phyloP scores from a whole-genome alignment of 2,888 invertebrate species.

The Homarus gammarus region DNA sequence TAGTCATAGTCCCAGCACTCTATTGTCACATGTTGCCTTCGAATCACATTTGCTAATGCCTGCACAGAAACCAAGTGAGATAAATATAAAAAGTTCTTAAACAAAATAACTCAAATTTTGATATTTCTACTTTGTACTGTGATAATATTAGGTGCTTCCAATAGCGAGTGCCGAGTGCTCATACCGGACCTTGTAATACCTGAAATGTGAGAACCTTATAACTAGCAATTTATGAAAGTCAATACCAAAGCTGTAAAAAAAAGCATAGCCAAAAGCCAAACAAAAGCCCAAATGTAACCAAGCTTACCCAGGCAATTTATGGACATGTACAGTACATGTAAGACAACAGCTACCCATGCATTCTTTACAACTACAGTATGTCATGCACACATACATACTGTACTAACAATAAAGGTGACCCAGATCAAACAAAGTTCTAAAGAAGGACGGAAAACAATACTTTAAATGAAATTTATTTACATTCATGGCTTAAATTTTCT shows the following conservation, averaged over 20 bases:
- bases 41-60: conserved; percentile 75
- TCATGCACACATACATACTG: conserved; percentile 4
- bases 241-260: not conserved
- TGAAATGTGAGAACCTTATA: not conserved
- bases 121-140: not conserved
- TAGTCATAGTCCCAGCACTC: conserved; percentile 76
- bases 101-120: not conserved
- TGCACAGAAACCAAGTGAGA: conserved; percentile 49
- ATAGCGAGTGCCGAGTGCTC: not conserved
- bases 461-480: not conserved
- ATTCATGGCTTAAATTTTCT: not conserved
- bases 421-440: not conserved
- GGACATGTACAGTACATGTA: not conserved
- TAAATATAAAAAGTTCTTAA: not conserved
- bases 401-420: not conserved
- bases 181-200: not conserved
- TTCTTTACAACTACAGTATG: not conserved
- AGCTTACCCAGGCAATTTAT: not conserved
- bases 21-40: conserved; percentile 70
- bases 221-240: not conserved
- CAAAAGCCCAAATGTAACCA: conserved; percentile 4
- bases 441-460: not conserved
- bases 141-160: not conserved
- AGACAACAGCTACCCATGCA: not conserved
- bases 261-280: not conserved